Conservation (phyloP, 2,113 vertebrate genomes). For the Rattus rattus region DNA sequence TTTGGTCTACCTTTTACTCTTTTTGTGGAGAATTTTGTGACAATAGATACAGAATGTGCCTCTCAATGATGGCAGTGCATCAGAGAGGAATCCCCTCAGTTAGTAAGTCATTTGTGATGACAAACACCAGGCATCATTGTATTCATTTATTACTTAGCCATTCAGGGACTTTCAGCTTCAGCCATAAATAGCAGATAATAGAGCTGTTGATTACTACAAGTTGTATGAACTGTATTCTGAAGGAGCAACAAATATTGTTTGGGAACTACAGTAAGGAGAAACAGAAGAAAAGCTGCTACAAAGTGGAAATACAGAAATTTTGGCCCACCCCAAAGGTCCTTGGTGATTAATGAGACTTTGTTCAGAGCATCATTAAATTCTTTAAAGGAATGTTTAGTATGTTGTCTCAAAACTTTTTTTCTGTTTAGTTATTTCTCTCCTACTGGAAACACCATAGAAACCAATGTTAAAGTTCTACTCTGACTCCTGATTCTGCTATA, state of each 20-base stretch:
- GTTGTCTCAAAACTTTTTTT: neutral
- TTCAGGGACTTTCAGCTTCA: neutral
- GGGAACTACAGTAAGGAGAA: neutral
- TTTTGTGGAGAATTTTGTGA: neutral
- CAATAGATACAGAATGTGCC: neutral
- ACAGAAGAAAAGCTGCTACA: neutral
- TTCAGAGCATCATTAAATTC: neutral
- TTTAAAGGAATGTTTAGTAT: neutral
- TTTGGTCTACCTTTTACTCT: neutral
- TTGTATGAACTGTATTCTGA: neutral
- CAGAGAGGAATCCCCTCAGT: neutral
- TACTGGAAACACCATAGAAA: neutral
- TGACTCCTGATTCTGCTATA: neutral
- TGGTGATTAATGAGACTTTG: neutral
- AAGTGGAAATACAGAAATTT: neutral
- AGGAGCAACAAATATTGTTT: constrained; percentile 14
- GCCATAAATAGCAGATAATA: neutral
- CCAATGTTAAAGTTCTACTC: neutral
- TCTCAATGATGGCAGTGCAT: neutral
- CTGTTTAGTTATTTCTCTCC: neutral
- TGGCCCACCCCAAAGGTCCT: neutral
- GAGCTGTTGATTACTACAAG: neutral
- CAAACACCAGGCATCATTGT: neutral
- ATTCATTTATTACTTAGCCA: neutral
- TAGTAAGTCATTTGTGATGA: neutral